These are phyloP conservation scores for Aspidapion aeneum DNA, from an alignment of 2,888 invertebrate genomes.

Conservation along the genomic window DNA sequence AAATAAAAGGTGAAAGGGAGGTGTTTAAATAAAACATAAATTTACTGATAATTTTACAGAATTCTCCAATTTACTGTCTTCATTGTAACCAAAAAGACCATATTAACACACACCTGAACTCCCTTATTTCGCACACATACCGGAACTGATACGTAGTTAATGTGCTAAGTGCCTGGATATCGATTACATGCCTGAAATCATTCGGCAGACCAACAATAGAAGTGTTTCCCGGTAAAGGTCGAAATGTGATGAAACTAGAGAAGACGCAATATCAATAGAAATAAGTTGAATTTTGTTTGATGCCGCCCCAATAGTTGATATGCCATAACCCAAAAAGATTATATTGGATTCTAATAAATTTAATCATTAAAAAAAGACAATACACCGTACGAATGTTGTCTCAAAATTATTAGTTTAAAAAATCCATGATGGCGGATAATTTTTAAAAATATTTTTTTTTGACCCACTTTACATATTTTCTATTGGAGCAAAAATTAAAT, in stretches of 20 bases:
- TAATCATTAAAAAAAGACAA: background rate
- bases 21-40: too few relatives aligned
- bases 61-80: background rate
- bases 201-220: conserved; percentile 8
- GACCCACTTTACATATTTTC: background rate
- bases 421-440: too few relatives aligned
- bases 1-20: too few relatives aligned
- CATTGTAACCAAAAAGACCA: background rate
- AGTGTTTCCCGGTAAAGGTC: background rate
- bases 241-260: background rate
- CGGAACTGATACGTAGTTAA: conserved; percentile 17
- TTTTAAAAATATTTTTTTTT: background rate
- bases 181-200: conserved; percentile 25
- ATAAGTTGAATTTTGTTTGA: background rate
- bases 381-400: background rate
- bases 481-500: background rate
- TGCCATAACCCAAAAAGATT: background rate
- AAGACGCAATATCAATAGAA: background rate
- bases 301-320: too few relatives aligned
- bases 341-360: background rate
- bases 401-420: background rate
- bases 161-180: conserved; percentile 25
- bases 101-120: background rate
- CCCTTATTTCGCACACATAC: conserved; percentile 1
- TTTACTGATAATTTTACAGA: too few relatives aligned